These are phyloP conservation scores for Drosophila tani DNA, from an alignment of 1,140 invertebrate genomes.

Conservation along the genomic window DNA sequence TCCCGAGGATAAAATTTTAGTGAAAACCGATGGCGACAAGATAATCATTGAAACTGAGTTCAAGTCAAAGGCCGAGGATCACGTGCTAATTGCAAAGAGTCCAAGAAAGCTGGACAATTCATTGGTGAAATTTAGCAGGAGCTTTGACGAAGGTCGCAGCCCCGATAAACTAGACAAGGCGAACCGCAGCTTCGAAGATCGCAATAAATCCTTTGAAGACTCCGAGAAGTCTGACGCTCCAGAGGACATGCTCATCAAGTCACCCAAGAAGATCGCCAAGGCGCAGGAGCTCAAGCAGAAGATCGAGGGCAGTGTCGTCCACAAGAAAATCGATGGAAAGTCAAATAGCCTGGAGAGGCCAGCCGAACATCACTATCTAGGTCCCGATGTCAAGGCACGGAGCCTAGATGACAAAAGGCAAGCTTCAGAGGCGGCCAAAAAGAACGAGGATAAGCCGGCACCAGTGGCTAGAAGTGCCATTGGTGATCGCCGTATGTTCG, in stretches of 20 bases:
- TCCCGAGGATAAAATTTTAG: conserved; percentile 88
- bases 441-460: conserved; percentile 66
- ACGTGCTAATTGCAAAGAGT: conserved; percentile 89
- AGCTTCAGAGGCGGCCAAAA: conserved; percentile 58
- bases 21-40: conserved; percentile 88
- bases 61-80: conserved; percentile 87
- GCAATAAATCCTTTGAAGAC: conserved; percentile 87
- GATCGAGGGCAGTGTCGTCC: conserved; percentile 87
- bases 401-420: conserved; percentile 86
- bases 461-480: conserved; percentile 62
- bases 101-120: conserved; percentile 89
- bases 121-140: conserved; percentile 88
- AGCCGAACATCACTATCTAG: conserved; percentile 82
- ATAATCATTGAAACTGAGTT: conserved; percentile 88
- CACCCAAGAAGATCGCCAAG: conserved; percentile 87
- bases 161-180: conserved; percentile 86
- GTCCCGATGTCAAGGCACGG: conserved; percentile 87
- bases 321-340: conserved; percentile 86
- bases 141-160: conserved; percentile 88
- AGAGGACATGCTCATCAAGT: conserved; percentile 86
- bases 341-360: conserved; percentile 87
- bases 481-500: conserved; percentile 82
- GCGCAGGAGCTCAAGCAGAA: conserved; percentile 88
- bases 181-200: conserved; percentile 87
- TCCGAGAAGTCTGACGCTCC: conserved; percentile 86